Evolutionary conservation across 2,888 invertebrate species (phyloP), one percentile per base, ranked within the genome.

Genomic region (Sisyra nigra): DNA sequence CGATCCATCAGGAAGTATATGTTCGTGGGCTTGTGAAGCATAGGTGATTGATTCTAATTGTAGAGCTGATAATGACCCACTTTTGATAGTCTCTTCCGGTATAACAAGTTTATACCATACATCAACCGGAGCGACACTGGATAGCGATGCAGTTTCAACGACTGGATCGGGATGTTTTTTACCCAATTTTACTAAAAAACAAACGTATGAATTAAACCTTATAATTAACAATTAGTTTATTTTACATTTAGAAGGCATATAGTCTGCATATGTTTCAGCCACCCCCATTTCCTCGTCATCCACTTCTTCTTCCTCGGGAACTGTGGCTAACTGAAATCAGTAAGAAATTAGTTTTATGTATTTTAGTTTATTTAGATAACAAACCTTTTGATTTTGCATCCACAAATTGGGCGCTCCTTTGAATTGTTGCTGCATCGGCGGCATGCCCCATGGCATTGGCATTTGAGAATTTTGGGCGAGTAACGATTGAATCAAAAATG

Each of bases 41-140:
- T 99, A 99, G 1, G 91, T 88, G 7, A 99, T 89, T 9, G 97
- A 88, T 66, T 99, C 98, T 45, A 99, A 67, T 60, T 99, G 98
- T 51, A 99, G 68, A 19, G 97, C 96, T 3, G 97, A 97, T 48
- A 98, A 70, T 45, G 82, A 71, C 0, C 94, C 93, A 43, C 73
- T 72, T 56, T 85, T 80, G 44, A 96, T 80, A 1, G 82, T 78
- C 51, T 87, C 80, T 44, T 79, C 80, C 1, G 97, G 94, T 52
- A 89, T 71, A 8, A 87, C 82, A 41, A 85, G 50, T 50, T 74
- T 71, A 66, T 96, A 97, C 68, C 84, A 84, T 43, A 94, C 86
- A 61, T 96, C 91, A 2, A 87, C 85, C 0, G 96, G 92, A 55
- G 89, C 88, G 41, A 97, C 94, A 32, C 92, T 93, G 0, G 94